Conservation (phyloP, 2,888 invertebrate genomes). For the Drosophila fungiperda region DNA sequence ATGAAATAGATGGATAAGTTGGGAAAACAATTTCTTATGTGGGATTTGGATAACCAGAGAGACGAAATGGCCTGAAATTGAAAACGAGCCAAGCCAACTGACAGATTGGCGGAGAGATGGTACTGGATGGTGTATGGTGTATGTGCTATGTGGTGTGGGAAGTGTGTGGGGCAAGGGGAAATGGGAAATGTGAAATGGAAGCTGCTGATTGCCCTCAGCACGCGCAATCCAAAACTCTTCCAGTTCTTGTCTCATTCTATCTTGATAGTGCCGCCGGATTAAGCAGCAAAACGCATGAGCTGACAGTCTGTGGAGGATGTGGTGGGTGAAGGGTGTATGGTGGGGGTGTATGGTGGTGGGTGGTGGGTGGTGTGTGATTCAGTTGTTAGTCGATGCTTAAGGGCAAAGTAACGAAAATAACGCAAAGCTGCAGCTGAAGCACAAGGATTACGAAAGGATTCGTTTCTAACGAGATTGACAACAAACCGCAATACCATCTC, state of each 20-base stretch:
- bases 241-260: conserved; percentile 51
- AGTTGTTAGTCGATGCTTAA: conserved; percentile 54
- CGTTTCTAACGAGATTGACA: conserved; percentile 80
- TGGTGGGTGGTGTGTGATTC: neutral
- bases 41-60: conserved; percentile 59
- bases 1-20: conserved; percentile 56
- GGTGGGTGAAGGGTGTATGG: conserved; percentile 1
- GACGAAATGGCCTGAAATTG: conserved; percentile 67
- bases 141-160: neutral
- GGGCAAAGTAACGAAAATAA: conserved; percentile 65
- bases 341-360: neutral
- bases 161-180: neutral
- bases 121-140: neutral
- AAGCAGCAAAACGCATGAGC: conserved; percentile 75
- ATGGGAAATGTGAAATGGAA: neutral
- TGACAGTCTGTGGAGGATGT: conserved; percentile 21
- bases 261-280: conserved; percentile 77
- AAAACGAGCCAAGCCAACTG: conserved; percentile 55
- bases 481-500: conserved; percentile 70
- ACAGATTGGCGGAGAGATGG: neutral
- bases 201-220: conserved; percentile 39
- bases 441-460: conserved; percentile 79
- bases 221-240: conserved; percentile 31
- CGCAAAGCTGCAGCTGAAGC: conserved; percentile 77
- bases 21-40: conserved; percentile 77